phyloP scores from a whole-genome alignment of 2,888 invertebrate species.

The Arrhopalites spinosus region DNA sequence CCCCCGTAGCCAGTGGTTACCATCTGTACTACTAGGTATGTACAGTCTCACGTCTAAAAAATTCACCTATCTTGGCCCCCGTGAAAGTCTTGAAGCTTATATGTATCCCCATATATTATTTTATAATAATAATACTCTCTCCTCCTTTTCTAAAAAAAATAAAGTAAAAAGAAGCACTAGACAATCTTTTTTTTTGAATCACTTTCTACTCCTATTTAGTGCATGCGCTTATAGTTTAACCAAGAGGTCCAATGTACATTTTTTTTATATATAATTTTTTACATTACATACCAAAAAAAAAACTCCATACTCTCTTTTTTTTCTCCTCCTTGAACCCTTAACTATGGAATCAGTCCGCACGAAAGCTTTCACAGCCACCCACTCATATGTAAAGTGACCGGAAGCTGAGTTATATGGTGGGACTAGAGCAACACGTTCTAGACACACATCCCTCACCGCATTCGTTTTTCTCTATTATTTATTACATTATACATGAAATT shows the following conservation, averaged over 20 bases:
- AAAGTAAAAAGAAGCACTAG: not conserved
- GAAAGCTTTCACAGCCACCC: not conserved
- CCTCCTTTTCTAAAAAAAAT: not conserved
- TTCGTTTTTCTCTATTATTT: no score
- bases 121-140: no score
- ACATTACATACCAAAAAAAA: no score
- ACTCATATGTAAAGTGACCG: not conserved
- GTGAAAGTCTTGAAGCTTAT: not conserved
- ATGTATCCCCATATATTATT: no score
- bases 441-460: no score
- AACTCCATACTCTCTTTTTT: no score
- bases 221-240: not conserved
- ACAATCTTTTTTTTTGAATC: conserved; percentile 16
- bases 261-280: no score
- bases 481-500: no score
- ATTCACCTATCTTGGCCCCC: conserved; percentile 3
- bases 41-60: not conserved
- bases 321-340: not conserved
- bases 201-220: conserved; percentile 15
- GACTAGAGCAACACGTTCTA: no score
- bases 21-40: not conserved
- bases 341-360: not conserved
- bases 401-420: not conserved
- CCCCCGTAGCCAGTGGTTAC: no score
- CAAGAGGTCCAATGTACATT: no score